Conservation (phyloP, 1,140 invertebrate genomes). For the Melipona quadrifasciata region DNA sequence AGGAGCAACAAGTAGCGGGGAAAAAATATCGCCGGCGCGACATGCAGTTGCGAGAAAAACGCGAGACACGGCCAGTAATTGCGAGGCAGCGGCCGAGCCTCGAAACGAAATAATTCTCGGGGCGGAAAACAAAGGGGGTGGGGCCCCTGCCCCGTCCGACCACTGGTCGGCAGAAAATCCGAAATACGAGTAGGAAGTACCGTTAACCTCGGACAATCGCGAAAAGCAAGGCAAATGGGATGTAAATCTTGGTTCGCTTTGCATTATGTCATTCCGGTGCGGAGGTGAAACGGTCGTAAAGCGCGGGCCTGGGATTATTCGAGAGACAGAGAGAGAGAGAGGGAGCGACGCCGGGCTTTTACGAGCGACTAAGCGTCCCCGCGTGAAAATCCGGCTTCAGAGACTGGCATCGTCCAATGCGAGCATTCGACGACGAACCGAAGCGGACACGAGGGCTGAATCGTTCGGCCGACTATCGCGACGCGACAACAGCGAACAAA, state of each 20-base stretch:
- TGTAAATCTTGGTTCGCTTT: slow-evolving; percentile 67
- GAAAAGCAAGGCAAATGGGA: slow-evolving; percentile 56
- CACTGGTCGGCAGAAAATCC: slow-evolving; percentile 42
- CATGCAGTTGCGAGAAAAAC: slow-evolving; percentile 36
- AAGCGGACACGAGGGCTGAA: slow-evolving; percentile 12
- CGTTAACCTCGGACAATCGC: slow-evolving; percentile 53
- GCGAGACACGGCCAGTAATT: slow-evolving; percentile 42
- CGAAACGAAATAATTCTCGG: slow-evolving; percentile 59
- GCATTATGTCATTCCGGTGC: slow-evolving; percentile 59
- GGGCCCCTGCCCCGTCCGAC: no score
- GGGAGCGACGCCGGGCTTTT: slow-evolving; percentile 48
- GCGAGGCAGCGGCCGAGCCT: slow-evolving; percentile 11
- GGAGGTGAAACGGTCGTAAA: slow-evolving; percentile 60
- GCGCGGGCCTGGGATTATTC: slow-evolving; percentile 50
- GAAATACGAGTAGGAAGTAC: slow-evolving; percentile 48
- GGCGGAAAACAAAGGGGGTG: slow-evolving; percentile 33
- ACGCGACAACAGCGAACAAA: neutral
- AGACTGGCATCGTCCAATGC: no score
- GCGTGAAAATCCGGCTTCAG: slow-evolving; percentile 51
- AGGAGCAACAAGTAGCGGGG: slow-evolving; percentile 45
- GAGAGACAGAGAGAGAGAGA: neutral
- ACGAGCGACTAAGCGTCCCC: slow-evolving; percentile 54
- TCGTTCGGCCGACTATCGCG: neutral
- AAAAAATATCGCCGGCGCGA: slow-evolving; percentile 37
- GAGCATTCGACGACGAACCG: slow-evolving; percentile 27